These are phyloP conservation scores for Mola mola DNA, from an alignment of 2,113 vertebrate species.

Conservation along the genomic window DNA sequence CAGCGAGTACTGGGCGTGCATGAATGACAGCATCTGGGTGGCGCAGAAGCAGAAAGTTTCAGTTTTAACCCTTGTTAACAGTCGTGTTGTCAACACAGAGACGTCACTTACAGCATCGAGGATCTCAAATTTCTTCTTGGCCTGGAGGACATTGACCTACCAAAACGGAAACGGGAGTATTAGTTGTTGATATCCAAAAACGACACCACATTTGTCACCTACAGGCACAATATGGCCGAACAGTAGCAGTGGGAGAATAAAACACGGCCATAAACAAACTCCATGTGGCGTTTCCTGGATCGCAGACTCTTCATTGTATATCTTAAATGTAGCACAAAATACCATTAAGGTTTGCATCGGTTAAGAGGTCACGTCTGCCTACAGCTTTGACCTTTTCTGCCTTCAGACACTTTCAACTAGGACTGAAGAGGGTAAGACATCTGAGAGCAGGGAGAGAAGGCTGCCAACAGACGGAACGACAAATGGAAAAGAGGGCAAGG, in stretches of 20 bases:
- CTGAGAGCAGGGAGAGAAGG: slow-evolving; percentile 25
- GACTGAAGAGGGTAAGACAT: slow-evolving; percentile 31
- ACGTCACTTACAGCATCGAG: slow-evolving; percentile 89
- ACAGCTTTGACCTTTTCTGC: slow-evolving; percentile 46
- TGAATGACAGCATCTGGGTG: slow-evolving; percentile 96
- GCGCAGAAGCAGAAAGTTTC: neutral
- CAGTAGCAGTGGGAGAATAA: neutral
- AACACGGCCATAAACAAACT: neutral
- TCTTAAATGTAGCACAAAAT: slow-evolving; percentile 28
- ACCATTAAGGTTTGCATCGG: slow-evolving; percentile 48
- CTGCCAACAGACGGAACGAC: slow-evolving; percentile 23
- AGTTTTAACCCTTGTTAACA: neutral
- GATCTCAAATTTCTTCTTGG: slow-evolving; percentile 99
- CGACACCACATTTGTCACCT: neutral
- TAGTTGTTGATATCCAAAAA: too few relatives aligned
- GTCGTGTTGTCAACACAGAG: neutral
- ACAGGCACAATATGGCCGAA: neutral
- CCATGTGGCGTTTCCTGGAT: neutral
- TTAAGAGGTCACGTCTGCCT: slow-evolving; percentile 44
- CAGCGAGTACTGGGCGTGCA: slow-evolving; percentile 96
- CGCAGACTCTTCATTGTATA: neutral
- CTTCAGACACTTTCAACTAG: slow-evolving; percentile 43
- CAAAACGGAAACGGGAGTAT: neutral
- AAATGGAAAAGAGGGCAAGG: slow-evolving; percentile 32
- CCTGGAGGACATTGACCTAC: slow-evolving; percentile 97